phyloP scores from a whole-genome alignment of 2,888 invertebrate genomes.

The Apotomis turbidana region DNA sequence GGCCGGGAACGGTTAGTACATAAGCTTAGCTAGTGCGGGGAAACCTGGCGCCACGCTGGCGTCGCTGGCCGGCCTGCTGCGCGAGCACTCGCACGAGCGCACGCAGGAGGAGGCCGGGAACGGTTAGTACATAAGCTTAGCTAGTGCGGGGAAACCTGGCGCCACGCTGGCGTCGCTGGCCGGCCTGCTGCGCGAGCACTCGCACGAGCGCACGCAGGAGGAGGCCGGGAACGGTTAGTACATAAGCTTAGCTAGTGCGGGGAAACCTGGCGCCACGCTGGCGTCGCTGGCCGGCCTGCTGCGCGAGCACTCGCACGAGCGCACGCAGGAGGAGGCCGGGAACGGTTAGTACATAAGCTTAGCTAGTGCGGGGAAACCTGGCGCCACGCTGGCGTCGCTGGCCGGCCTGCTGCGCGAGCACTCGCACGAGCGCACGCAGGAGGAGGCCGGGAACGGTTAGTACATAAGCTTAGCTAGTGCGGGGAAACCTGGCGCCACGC shows the following conservation, averaged over 20 bases:
- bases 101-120: conserved; percentile 58
- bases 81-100: conserved; percentile 80
- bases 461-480: conserved; percentile 88
- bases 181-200: conserved; percentile 84
- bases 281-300: conserved; percentile 90
- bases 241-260: conserved; percentile 89
- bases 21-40: conserved; percentile 91
- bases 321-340: conserved; percentile 60
- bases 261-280: conserved; percentile 94
- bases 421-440: conserved; percentile 66
- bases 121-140: conserved; percentile 81
- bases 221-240: conserved; percentile 52
- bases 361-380: conserved; percentile 93
- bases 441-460: conserved; percentile 53
- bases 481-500: conserved; percentile 94
- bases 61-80: conserved; percentile 88
- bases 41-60: conserved; percentile 95
- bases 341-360: conserved; percentile 77
- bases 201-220: conserved; percentile 65
- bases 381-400: conserved; percentile 93
- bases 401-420: conserved; percentile 87
- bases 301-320: conserved; percentile 80
- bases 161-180: conserved; percentile 93
- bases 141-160: conserved; percentile 94
- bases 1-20: conserved; percentile 48